phyloP scores from a whole-genome alignment of 2,797 vertebrate species.

The Anguilla obscura region DNA sequence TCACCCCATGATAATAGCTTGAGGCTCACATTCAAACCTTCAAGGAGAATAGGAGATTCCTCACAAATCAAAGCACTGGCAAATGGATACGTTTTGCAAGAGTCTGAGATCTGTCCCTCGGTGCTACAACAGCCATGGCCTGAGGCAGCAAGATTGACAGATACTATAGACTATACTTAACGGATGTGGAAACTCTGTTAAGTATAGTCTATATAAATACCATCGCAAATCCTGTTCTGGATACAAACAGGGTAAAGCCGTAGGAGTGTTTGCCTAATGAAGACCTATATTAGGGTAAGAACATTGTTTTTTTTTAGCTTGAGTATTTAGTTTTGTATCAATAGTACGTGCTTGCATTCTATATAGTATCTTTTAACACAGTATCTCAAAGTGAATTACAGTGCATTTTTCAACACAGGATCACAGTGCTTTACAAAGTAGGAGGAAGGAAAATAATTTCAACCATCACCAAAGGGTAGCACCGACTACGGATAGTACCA shows the following conservation, averaged over 20 bases:
- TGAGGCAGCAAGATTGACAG: background rate
- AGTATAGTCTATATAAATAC: background rate
- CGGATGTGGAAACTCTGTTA: background rate
- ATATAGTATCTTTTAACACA: background rate
- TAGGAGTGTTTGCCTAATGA: background rate
- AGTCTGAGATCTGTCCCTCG: background rate
- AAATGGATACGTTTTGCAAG: background rate
- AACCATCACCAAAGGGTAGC: background rate
- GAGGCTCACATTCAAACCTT: slow-evolving; percentile 6
- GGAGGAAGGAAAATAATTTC: background rate
- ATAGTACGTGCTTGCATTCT: background rate
- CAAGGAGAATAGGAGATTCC: background rate
- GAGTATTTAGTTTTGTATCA: background rate
- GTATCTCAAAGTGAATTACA: background rate
- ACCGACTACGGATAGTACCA: background rate
- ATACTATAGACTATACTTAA: background rate
- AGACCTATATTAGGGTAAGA: background rate
- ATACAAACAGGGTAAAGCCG: background rate
- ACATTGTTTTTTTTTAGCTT: background rate
- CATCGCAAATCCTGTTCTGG: background rate
- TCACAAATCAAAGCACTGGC: slow-evolving; percentile 9
- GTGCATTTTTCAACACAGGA: background rate
- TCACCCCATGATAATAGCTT: background rate
- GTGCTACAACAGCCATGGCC: background rate
- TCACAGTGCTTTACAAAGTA: background rate